phyloP scores from a whole-genome alignment of 2,888 invertebrate species.

The Penaeus monodon region DNA sequence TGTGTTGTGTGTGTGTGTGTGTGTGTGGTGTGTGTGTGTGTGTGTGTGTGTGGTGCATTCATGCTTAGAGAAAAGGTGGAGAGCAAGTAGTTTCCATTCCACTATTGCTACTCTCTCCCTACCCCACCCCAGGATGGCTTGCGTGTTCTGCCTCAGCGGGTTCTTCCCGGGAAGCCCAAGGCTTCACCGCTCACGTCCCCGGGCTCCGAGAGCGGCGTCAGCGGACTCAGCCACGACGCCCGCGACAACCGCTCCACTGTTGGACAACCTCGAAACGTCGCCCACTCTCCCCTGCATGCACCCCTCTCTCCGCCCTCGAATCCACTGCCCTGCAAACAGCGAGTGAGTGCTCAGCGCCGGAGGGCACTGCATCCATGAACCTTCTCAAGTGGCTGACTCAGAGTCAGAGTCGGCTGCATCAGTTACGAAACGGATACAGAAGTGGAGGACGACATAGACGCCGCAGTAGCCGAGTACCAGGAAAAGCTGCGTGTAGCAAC shows the following conservation, averaged over 20 bases:
- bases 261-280: constrained; percentile 24
- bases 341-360: background rate
- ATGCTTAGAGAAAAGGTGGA: too few relatives aligned
- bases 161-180: background rate
- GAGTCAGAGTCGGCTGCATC: background rate
- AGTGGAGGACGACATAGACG: constrained; percentile 77
- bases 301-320: too few relatives aligned
- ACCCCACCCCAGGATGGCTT: constrained; percentile 35
- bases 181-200: constrained; percentile 4
- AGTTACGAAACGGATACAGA: constrained; percentile 74
- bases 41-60: too few relatives aligned
- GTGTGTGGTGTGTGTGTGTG: too few relatives aligned
- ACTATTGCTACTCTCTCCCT: background rate
- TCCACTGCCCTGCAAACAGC: background rate
- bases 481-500: constrained; percentile 73
- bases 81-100: too few relatives aligned
- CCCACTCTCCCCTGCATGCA: constrained; percentile 1
- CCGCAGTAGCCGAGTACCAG: constrained; percentile 82
- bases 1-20: too few relatives aligned
- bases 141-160: constrained; percentile 38
- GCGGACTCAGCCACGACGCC: constrained; percentile 3
- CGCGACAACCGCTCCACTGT: constrained; percentile 29
- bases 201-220: constrained; percentile 17
- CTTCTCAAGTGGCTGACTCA: background rate
- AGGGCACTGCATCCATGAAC: too few relatives aligned